phyloP scores from a whole-genome alignment of 2,888 invertebrate species.

The Scaptodrosophila latifasciaeformis region DNA sequence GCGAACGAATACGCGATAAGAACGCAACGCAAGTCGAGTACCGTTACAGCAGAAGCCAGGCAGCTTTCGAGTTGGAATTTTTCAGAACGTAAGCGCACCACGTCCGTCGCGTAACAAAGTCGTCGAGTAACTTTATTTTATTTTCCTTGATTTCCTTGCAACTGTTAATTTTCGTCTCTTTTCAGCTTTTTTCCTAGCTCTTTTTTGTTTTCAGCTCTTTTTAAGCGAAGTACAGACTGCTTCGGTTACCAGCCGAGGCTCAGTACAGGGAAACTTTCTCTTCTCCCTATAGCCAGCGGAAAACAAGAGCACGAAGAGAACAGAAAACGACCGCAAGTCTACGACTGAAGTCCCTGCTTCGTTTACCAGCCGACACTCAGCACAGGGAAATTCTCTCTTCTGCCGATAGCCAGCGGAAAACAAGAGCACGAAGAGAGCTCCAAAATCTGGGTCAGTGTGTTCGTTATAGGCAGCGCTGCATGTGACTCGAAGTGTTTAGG shows the following conservation, averaged over 20 bases:
- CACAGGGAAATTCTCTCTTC: slow-evolving; percentile 44
- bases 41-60: slow-evolving; percentile 6
- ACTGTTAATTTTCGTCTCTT: too few species aligned
- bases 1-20: too few species aligned
- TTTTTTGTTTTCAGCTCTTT: too few species aligned
- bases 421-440: slow-evolving; percentile 19
- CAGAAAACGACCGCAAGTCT: background rate
- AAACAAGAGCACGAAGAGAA: slow-evolving; percentile 5
- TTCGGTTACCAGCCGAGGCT: slow-evolving; percentile 8
- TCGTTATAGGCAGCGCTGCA: background rate
- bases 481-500: too few species aligned
- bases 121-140: slow-evolving; percentile 43
- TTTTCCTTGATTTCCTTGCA: too few species aligned
- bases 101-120: slow-evolving; percentile 33
- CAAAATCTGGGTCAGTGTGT: slow-evolving; percentile 48
- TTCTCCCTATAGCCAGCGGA: slow-evolving; percentile 18
- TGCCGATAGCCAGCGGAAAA: slow-evolving; percentile 6
- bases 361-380: slow-evolving; percentile 6
- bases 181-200: too few species aligned
- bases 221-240: too few species aligned
- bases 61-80: background rate
- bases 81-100: slow-evolving; percentile 20
- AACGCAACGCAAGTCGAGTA: slow-evolving; percentile 15
- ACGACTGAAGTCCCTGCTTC: slow-evolving; percentile 3
- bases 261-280: slow-evolving; percentile 41